Conservation (phyloP, 2,113 vertebrate genomes). For the Lates calcarifer region DNA sequence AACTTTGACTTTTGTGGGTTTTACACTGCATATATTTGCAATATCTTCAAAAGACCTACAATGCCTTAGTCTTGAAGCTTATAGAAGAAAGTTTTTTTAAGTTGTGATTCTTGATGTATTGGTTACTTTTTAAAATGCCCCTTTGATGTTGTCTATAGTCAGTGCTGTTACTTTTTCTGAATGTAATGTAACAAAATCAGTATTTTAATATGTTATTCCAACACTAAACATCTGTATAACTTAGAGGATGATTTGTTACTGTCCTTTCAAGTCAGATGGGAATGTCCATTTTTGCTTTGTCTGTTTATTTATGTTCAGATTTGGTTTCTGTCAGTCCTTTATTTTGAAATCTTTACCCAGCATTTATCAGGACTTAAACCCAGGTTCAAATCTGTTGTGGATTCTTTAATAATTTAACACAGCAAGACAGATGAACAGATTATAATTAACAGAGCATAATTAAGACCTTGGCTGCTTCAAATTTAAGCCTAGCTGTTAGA, state of each 20-base stretch:
- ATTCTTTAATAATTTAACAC: background rate
- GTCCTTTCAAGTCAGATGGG: background rate
- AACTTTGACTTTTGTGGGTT: background rate
- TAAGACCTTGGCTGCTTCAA: slow-evolving; percentile 42
- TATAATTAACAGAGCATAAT: slow-evolving; percentile 31
- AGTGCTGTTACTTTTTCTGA: background rate
- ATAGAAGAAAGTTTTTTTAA: background rate
- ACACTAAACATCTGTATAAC: too few species aligned
- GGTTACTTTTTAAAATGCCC: background rate
- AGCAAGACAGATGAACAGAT: slow-evolving; percentile 2
- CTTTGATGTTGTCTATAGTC: background rate
- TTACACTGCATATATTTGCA: background rate
- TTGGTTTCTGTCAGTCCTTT: background rate
- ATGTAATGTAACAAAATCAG: background rate
- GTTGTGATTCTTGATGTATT: too few species aligned
- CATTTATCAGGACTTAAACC: background rate
- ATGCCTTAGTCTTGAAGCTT: background rate
- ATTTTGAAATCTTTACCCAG: background rate
- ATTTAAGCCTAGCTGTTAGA: slow-evolving; percentile 19
- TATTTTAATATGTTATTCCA: too few species aligned
- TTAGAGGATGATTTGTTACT: background rate
- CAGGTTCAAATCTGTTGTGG: background rate
- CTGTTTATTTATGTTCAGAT: background rate
- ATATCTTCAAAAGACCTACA: background rate
- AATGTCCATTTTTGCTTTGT: too few species aligned